Evolutionary conservation across 2,888 invertebrate genomes (phyloP), one percentile per base, ranked within the genome.

Genomic region (Cerastoderma edule): DNA sequence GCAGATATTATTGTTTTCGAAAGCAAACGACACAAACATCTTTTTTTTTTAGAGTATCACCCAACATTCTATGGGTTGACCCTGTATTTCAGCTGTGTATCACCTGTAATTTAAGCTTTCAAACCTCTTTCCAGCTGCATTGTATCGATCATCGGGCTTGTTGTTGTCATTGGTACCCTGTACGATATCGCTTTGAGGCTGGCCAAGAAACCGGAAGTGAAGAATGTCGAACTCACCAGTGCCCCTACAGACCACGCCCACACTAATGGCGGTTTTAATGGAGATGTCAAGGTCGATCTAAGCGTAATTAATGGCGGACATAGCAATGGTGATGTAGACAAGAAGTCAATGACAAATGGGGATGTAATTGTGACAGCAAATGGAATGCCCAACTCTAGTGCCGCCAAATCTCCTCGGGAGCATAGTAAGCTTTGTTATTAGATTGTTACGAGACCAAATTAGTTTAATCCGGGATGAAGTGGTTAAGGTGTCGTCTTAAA

Each of bases 161-260:
- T 60, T 4, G 60, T 39, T 33, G 39, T 60, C 8, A 60, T 60
- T 24, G 60, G 60, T 4, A 60, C 60, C 4, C 33, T 60, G 24
- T 60, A 60, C 39, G 60, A 60, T 39, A 60, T 60, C 19, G 35
- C 24, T n/a, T 16, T 60, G 60, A 60, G 60, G 24, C 19, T 60
- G 39, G 22, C 22, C 5, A 33, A 35, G 35, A 60, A 16, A 10
- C 24, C 35, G 6, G 39, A n/a, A 10, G n/a, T 2, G n/a, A 22
- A 27, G 54, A 32, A 48, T 5, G n/a, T 22, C n/a, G 48, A 19
- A 48, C 48, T 48, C 6, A 24, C 6, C 10, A n/a, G 13, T 53
- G 2, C 13, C n/a, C 24, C 24, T 6, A 53, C 8, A 53, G 27
- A 53, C n/a, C n/a, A n/a, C n/a, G 24, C 27, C 27, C 24, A 53